Percentiles rank a stretch among this genome's conserved stretches.
These are phyloP conservation scores for Bufo gargarizans DNA, from an alignment of 2,113 vertebrate species.

Conservation along the genomic window DNA sequence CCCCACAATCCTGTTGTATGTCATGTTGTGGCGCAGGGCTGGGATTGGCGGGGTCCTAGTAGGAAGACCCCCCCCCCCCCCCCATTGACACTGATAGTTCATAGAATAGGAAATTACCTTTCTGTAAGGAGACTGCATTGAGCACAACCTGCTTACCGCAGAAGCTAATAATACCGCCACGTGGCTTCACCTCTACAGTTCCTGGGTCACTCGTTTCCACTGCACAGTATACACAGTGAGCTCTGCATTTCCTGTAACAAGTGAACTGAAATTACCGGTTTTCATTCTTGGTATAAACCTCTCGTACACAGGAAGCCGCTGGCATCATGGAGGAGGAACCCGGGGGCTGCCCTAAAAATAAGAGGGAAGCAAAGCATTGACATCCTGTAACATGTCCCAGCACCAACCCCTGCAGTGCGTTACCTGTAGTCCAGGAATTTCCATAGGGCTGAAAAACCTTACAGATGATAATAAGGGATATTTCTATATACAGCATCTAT, in stretches of 20 bases:
- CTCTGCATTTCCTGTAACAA: conserved; percentile 3
- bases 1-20: too few relatives aligned
- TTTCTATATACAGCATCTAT: too few relatives aligned
- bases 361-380: not conserved
- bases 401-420: too few relatives aligned
- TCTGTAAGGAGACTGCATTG: not conserved
- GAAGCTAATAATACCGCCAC: not conserved
- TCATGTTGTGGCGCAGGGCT: too few relatives aligned
- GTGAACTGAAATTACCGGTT: not conserved
- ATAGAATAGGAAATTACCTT: not conserved
- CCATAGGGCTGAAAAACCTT: not conserved
- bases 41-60: too few relatives aligned
- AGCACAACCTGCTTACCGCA: not conserved
- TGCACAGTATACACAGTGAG: not conserved
- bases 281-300: not conserved
- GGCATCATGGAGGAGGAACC: not conserved
- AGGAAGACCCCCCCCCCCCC: too few relatives aligned
- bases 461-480: too few relatives aligned
- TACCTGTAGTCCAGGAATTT: not conserved
- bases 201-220: not conserved
- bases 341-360: not conserved
- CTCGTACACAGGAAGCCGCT: not conserved
- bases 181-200: not conserved
- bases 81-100: too few relatives aligned
- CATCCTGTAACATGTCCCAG: too few relatives aligned